phyloP scores from a whole-genome alignment of 2,888 invertebrate genomes.

The Chaetoderma sp. region DNA sequence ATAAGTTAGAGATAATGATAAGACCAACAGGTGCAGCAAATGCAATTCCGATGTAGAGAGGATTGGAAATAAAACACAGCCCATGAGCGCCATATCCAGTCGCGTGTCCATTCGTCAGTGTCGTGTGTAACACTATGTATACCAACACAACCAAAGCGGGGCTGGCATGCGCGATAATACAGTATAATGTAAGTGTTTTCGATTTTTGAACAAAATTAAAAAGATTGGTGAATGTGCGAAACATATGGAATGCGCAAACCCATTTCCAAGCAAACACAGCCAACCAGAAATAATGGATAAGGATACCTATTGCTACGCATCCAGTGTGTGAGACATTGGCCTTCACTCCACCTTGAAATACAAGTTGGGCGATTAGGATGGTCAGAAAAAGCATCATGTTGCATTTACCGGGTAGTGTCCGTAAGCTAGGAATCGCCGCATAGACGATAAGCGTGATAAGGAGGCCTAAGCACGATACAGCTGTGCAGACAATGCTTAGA shows the following conservation, averaged over 20 bases:
- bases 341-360: not conserved
- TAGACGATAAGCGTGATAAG: not conserved
- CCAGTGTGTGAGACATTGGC: not conserved
- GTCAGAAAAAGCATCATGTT: not conserved
- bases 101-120: not conserved
- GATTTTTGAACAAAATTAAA: no score
- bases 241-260: not conserved
- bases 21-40: conserved; percentile 15
- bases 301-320: not conserved
- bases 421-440: not conserved
- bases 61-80: conserved; percentile 12
- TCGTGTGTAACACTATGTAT: not conserved
- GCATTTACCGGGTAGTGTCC: conserved; percentile 1
- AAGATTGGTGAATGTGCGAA: not conserved
- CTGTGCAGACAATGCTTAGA: not conserved
- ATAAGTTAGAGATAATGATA: conserved; percentile 4
- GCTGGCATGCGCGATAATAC: not conserved
- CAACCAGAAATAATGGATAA: conserved; percentile 8
- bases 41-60: conserved; percentile 2
- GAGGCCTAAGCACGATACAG: not conserved
- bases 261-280: not conserved
- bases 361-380: not conserved
- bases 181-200: not conserved
- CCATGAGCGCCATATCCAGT: conserved; percentile 18
- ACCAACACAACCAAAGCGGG: not conserved